These are phyloP conservation scores for Anticlea derivata DNA, from an alignment of 2,888 invertebrate species.

Conservation along the genomic window DNA sequence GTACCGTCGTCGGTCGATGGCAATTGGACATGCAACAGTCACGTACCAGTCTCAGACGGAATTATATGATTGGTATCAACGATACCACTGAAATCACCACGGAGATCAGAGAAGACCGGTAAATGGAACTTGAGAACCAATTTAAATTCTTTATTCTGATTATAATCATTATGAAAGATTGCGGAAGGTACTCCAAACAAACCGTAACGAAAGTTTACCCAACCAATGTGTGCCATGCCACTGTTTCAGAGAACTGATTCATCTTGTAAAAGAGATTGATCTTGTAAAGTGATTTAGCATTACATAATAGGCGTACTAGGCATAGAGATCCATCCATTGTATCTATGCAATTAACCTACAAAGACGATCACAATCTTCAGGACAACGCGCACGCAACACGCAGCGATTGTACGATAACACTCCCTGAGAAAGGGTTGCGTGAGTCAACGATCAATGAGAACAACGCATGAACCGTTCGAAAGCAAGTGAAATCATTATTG, in stretches of 20 bases:
- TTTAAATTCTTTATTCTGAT: neutral
- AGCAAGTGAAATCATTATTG: constrained; percentile 11
- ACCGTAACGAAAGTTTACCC: too few species aligned
- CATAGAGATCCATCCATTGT: constrained; percentile 12
- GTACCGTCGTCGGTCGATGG: neutral
- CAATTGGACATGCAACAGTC: constrained; percentile 7
- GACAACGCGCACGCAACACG: constrained; percentile 10
- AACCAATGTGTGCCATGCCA: too few species aligned
- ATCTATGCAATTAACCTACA: constrained; percentile 34
- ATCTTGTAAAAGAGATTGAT: too few species aligned
- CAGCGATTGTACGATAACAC: constrained; percentile 4
- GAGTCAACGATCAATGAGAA: constrained; percentile 19
- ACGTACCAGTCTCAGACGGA: constrained; percentile 12
- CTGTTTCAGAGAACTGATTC: too few species aligned
- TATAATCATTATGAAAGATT: too few species aligned
- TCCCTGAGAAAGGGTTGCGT: constrained; percentile 27
- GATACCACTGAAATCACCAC: constrained; percentile 1
- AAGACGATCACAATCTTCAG: constrained; percentile 31
- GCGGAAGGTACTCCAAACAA: too few species aligned
- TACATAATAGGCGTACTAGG: constrained; percentile 9
- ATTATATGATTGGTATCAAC: constrained; percentile 12
- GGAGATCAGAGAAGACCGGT: neutral
- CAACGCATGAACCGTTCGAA: constrained; percentile 2
- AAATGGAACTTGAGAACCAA: too few species aligned
- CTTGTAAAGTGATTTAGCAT: too few species aligned